These are phyloP conservation scores for Portevinia maculata DNA, from an alignment of 2,888 invertebrate species.

Conservation along the genomic window DNA sequence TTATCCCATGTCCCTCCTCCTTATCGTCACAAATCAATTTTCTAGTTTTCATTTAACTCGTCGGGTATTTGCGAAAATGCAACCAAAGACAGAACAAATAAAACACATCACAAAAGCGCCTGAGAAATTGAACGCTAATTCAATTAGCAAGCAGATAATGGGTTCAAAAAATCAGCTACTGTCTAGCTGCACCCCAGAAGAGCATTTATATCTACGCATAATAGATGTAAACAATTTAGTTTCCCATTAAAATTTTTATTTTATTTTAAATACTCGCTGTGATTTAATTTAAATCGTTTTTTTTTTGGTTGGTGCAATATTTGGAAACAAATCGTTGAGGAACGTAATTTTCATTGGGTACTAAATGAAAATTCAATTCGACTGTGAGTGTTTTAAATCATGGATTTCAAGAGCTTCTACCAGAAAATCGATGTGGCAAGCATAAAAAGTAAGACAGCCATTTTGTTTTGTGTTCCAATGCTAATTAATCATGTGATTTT, in stretches of 20 bases:
- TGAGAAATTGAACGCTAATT: slow-evolving; percentile 76
- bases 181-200: slow-evolving; percentile 58
- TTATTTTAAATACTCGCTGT: slow-evolving; percentile 1
- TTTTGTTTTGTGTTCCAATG: slow-evolving; percentile 41
- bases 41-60: slow-evolving; percentile 16
- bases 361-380: slow-evolving; percentile 51
- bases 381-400: slow-evolving; percentile 51
- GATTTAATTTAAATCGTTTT: slow-evolving; percentile 2
- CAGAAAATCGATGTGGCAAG: slow-evolving; percentile 80
- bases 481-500: slow-evolving; percentile 43
- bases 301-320: neutral
- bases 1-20: neutral
- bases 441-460: slow-evolving; percentile 77
- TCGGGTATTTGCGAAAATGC: neutral
- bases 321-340: slow-evolving; percentile 9
- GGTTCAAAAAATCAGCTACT: slow-evolving; percentile 63
- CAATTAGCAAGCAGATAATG: slow-evolving; percentile 76
- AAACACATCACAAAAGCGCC: slow-evolving; percentile 52
- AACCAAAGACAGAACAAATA: slow-evolving; percentile 3
- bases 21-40: slow-evolving; percentile 32
- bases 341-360: slow-evolving; percentile 42
- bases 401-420: slow-evolving; percentile 81
- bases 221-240: slow-evolving; percentile 68
- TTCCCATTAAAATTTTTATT: slow-evolving; percentile 42
- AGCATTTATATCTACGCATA: slow-evolving; percentile 56